A percentile compares a stretch with the other conserved stretches of the same genome.
Conservation (phyloP, 2,888 invertebrate species). For the Phania funesta region DNA sequence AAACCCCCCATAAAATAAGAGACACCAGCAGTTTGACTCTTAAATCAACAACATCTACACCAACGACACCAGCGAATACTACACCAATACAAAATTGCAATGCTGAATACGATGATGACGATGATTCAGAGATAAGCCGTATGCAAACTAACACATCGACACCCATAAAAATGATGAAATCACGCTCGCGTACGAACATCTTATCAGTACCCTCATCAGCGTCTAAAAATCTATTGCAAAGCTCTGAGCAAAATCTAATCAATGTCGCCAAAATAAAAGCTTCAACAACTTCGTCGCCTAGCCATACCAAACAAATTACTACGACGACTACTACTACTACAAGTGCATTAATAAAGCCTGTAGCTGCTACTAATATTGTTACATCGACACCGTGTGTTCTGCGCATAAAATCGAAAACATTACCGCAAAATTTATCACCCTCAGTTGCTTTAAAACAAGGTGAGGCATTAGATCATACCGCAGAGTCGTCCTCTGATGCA, state of each 20-base stretch:
- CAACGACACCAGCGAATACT: conserved; percentile 7
- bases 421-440: conserved; percentile 83
- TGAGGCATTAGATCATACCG: conserved; percentile 72
- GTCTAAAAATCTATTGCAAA: conserved; percentile 45
- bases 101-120: conserved; percentile 77
- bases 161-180: conserved; percentile 80
- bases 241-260: conserved; percentile 71
- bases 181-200: conserved; percentile 81
- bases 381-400: conserved; percentile 71
- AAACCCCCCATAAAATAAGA: conserved; percentile 47
- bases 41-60: conserved; percentile 25
- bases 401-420: conserved; percentile 83
- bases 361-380: conserved; percentile 20
- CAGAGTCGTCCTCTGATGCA: conserved; percentile 1
- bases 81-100: conserved; percentile 45
- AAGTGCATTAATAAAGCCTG: not conserved
- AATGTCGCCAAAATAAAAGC: conserved; percentile 69
- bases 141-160: conserved; percentile 81
- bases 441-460: conserved; percentile 76
- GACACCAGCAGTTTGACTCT: conserved; percentile 12
- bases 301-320: conserved; percentile 63
- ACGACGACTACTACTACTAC: conserved; percentile 57
- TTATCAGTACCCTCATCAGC: conserved; percentile 81
- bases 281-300: conserved; percentile 37
- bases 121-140: conserved; percentile 81